Evolutionary conservation across 2,113 vertebrate species (phyloP).

Genomic region (Prochilodus magdalenae): DNA sequence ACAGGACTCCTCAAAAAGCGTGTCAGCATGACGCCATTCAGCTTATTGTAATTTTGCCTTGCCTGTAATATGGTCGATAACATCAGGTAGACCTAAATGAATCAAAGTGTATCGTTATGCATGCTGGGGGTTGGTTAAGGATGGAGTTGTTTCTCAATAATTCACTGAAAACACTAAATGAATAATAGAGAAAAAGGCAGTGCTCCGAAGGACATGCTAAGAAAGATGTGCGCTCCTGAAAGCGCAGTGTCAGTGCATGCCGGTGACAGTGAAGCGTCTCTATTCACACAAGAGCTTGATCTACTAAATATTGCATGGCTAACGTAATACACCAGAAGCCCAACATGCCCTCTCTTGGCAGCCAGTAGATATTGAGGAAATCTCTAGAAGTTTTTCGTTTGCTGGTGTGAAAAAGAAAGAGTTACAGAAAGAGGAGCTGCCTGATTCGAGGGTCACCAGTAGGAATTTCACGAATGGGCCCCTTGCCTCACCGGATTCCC

Average conservation of each 20-base stretch:
- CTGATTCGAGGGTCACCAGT: no score
- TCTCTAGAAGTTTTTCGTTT: slow-evolving; percentile 15
- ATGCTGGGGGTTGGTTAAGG: neutral
- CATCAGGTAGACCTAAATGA: slow-evolving; percentile 17
- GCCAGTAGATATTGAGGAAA: slow-evolving; percentile 2
- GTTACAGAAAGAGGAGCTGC: neutral
- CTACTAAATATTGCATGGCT: slow-evolving; percentile 49
- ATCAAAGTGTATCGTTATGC: slow-evolving; percentile 22
- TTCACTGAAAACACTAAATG: slow-evolving; percentile 22
- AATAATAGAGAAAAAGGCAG: slow-evolving; percentile 31
- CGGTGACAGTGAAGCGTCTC: slow-evolving; percentile 3
- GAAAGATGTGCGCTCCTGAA: slow-evolving; percentile 11
- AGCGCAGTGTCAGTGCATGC: neutral
- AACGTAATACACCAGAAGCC: slow-evolving; percentile 12
- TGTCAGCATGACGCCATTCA: slow-evolving; percentile 2
- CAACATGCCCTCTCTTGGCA: neutral
- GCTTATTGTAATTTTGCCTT: slow-evolving; percentile 27
- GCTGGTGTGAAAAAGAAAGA: neutral
- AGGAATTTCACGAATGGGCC: neutral
- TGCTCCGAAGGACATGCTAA: neutral
- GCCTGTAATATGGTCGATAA: slow-evolving; percentile 10
- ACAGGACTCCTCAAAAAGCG: neutral
- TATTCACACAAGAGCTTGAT: slow-evolving; percentile 19
- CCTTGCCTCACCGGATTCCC: no score
- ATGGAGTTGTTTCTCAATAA: slow-evolving; percentile 39